Evolutionary conservation across 2,888 invertebrate species (phyloP), one percentile per base, ranked within the genome.

Genomic region (Ochropacha duplaris): DNA sequence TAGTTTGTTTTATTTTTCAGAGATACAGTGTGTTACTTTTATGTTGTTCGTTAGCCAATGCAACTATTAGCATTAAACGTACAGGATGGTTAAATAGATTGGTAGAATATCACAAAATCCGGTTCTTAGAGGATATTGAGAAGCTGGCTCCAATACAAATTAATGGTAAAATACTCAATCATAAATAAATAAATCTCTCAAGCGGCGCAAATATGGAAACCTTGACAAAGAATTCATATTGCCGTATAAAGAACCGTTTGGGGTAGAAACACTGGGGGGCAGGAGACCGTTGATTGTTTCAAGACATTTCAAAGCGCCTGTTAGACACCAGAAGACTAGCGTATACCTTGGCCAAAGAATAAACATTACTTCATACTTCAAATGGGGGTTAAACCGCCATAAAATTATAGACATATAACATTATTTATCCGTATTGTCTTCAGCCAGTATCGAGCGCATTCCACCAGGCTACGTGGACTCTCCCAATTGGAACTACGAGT

Each of bases 1-100:
- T n/a, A n/a, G n/a, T n/a, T n/a, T n/a, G n/a, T n/a, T 19, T 12
- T 19, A 50, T 8, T 31, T 52, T 52, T 52, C 34, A 52, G 52
- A 52, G 22, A 4, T 12, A 16, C 4, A 39, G 19, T 4, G 16
- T 31, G 0, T 19, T 31, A 4, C 6, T 60, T n/a, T 6, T 70
- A 0, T 62, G 50, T 26, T 16, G 59, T 5, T 22, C 66, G 0
- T 6, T 64, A 8, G 54, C 61, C 1, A n/a, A 64, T 14, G 69
- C 67, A 1, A 61, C 60, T 0, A 56, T 77, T 8, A 68, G 61
- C 22, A 54, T 74, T 2, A 69, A 66, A 1, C 79, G 69, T 2
- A 58, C 71, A 0, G 87, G 87, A 26, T 86, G 87, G 86, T 75
- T 88, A 8, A 84, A 83, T 62, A 74, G 81, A 1, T 64, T 83